These are phyloP conservation scores for Aegypius monachus DNA, from an alignment of 2,113 vertebrate genomes.

Conservation along the genomic window DNA sequence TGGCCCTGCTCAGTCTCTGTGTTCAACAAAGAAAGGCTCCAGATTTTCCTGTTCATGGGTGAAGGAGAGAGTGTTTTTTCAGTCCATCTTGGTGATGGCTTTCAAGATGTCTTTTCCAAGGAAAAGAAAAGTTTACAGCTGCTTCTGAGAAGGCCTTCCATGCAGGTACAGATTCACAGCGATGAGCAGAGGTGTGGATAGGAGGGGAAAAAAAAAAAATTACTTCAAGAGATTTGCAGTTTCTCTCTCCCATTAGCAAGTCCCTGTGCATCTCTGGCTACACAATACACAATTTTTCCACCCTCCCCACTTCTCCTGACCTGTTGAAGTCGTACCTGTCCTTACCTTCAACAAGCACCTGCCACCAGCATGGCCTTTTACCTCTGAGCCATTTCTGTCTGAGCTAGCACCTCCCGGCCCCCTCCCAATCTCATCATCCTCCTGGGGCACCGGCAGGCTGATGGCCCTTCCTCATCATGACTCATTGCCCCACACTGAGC, in stretches of 20 bases:
- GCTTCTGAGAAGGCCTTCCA: not conserved
- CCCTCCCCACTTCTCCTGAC: not conserved
- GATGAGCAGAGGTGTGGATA: not conserved
- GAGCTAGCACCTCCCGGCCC: fast-evolving
- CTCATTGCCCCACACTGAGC: not conserved
- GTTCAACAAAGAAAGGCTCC: not conserved
- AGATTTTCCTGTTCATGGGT: not conserved
- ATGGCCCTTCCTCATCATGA: not conserved
- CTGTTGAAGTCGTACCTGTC: not conserved
- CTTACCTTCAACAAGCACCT: not conserved
- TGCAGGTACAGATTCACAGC: not conserved
- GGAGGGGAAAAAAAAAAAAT: not conserved
- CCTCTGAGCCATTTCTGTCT: not conserved
- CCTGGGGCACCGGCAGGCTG: too few species aligned
- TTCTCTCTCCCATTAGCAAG: not conserved
- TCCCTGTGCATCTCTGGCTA: not conserved
- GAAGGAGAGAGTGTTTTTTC: not conserved
- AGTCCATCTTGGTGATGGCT: not conserved
- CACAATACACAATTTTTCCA: not conserved
- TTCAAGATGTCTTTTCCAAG: not conserved
- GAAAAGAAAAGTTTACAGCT: not conserved
- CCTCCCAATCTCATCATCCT: not conserved
- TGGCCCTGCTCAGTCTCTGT: not conserved
- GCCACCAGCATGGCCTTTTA: not conserved
- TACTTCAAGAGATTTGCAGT: not conserved